Evolutionary conservation across 2,888 invertebrate genomes (phyloP).

Genomic region (Eugnorisma glareosa): DNA sequence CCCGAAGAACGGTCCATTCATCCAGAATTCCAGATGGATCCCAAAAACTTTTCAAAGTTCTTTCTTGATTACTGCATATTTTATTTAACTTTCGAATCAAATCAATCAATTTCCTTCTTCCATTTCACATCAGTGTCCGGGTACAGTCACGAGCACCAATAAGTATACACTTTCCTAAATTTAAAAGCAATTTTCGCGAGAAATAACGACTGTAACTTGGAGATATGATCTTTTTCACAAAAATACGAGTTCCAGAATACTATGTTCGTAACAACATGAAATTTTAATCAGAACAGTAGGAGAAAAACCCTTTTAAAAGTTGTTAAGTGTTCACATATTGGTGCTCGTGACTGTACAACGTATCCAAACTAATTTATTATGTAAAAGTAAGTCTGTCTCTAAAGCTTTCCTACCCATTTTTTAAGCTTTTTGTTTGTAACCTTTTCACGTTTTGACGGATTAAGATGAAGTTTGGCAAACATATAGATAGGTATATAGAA

Average conservation of each 20-base stretch:
- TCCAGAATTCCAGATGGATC: not conserved
- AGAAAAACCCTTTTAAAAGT: no score
- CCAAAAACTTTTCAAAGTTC: not conserved
- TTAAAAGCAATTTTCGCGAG: no score
- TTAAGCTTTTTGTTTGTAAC: no score
- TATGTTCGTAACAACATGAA: no score
- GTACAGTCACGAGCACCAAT: no score
- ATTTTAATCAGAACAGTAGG: no score
- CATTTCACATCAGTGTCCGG: not conserved
- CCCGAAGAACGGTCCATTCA: no score
- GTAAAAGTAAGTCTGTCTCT: not conserved
- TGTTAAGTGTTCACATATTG: no score
- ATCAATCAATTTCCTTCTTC: not conserved
- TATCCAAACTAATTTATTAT: not conserved
- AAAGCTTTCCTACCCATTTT: not conserved
- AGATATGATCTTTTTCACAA: no score
- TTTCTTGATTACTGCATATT: not conserved
- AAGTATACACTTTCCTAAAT: no score
- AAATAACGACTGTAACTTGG: no score
- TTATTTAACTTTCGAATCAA: not conserved
- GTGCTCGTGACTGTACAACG: not conserved
- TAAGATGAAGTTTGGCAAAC: not conserved
- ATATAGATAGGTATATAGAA: not conserved
- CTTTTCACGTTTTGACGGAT: not conserved
- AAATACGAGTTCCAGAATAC: no score